Conservation (phyloP, 92 coral and sea anemone species). For the Parazoanthus atlanticus region DNA sequence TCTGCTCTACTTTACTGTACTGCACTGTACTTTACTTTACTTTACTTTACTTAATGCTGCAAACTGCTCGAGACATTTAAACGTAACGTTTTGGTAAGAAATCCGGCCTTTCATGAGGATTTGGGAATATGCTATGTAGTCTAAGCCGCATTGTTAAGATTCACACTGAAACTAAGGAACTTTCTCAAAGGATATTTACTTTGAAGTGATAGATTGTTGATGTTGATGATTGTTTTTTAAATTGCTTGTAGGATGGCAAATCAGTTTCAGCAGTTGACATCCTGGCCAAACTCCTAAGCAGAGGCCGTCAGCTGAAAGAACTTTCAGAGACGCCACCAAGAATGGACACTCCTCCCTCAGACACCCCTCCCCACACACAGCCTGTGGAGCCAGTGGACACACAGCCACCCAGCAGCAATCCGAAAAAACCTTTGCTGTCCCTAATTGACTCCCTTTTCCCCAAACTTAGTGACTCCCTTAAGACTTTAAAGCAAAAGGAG, state of each 20-base stretch:
- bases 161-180: background rate
- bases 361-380: conserved; percentile 55
- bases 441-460: conserved; percentile 91
- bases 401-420: conserved; percentile 45
- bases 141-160: background rate
- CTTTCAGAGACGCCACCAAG: conserved; percentile 49
- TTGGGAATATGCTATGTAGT: no score
- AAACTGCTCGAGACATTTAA: no score
- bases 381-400: conserved; percentile 38
- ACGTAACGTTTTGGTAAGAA: no score
- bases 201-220: background rate
- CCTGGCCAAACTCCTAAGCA: conserved; percentile 82
- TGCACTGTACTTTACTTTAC: no score
- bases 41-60: no score
- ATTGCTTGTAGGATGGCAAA: conserved; percentile 34
- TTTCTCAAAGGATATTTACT: background rate
- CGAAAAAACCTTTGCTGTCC: conserved; percentile 69
- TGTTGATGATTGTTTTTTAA: background rate
- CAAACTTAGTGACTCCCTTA: conserved; percentile 79
- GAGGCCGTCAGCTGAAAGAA: conserved; percentile 79
- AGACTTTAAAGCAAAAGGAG: conserved; percentile 72
- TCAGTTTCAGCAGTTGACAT: conserved; percentile 83
- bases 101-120: no score
- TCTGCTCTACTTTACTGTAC: no score
- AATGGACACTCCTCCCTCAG: conserved; percentile 29